Evolutionary conservation across 2,797 vertebrate species (phyloP).

Genomic region (Parambassis ranga): DNA sequence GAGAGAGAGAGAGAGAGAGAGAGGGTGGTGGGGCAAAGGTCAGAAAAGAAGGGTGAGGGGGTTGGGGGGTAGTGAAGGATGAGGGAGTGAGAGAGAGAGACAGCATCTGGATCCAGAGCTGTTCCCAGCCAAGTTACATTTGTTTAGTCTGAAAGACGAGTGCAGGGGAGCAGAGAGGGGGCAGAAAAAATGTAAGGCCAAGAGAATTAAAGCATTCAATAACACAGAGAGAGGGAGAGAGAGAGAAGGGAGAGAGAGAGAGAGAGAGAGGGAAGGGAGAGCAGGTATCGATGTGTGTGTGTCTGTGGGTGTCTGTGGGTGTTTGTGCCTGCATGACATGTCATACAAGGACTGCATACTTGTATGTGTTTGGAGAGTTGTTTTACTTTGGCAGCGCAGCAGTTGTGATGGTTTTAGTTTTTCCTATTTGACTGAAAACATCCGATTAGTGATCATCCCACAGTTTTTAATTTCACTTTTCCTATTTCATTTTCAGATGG

Average conservation of each 20-base stretch:
- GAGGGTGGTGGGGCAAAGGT: conserved; percentile 49
- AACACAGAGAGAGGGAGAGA: conserved; percentile 26
- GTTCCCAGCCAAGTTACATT: conserved; percentile 94
- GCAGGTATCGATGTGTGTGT: conserved; percentile 39
- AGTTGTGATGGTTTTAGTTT: too few species aligned
- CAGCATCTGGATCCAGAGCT: conserved; percentile 93
- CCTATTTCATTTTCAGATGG: too few species aligned
- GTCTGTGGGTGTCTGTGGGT: neutral
- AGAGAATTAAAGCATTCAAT: conserved; percentile 59
- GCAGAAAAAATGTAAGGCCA: conserved; percentile 31
- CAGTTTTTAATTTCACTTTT: too few species aligned
- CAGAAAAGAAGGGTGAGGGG: neutral
- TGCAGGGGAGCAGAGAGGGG: conserved; percentile 40
- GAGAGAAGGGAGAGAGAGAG: too few species aligned
- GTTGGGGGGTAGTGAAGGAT: conserved; percentile 37
- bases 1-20: conserved; percentile 45
- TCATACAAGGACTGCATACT: neutral
- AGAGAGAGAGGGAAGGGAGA: conserved; percentile 10
- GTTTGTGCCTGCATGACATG: neutral
- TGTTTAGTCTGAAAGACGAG: conserved; percentile 92
- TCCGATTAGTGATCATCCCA: too few species aligned
- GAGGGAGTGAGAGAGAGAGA: conserved; percentile 73
- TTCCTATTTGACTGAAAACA: too few species aligned
- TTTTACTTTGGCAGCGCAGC: neutral
- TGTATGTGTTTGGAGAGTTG: neutral